Evolutionary conservation across 2,797 vertebrate genomes (phyloP).

Genomic region (Hoplostethus atlanticus): DNA sequence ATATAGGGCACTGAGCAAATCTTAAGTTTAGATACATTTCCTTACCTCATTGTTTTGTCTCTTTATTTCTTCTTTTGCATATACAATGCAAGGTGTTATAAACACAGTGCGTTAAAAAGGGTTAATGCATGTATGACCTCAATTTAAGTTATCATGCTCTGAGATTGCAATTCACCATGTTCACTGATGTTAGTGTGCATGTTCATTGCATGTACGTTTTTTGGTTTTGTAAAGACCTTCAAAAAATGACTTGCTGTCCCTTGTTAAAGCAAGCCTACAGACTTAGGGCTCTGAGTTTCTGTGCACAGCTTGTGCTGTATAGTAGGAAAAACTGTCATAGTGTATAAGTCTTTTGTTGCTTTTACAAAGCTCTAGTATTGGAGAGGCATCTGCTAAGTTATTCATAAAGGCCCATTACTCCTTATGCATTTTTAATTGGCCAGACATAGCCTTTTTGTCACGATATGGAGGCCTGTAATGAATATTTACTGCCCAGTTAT

Average conservation of each 20-base stretch:
- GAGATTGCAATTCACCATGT: background rate
- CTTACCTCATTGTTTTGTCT: background rate
- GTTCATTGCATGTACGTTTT: background rate
- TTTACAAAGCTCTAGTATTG: conserved; percentile 75
- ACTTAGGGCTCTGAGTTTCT: background rate
- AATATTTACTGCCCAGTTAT: conserved; percentile 96
- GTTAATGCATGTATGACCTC: too few relatives aligned
- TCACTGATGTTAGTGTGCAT: background rate
- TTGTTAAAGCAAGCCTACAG: background rate
- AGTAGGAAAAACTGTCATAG: conserved; percentile 32
- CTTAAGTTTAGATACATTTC: background rate
- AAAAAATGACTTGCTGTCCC: too few relatives aligned
- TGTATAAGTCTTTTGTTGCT: conserved; percentile 46
- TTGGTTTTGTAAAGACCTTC: background rate
- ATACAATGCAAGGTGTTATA: background rate
- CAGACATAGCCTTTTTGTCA: conserved; percentile 95
- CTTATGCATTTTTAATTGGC: conserved; percentile 96
- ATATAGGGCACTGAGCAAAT: background rate
- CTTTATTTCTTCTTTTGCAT: background rate
- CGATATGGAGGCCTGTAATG: conserved; percentile 94
- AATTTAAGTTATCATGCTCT: background rate
- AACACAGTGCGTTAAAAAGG: background rate
- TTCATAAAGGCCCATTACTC: conserved; percentile 97
- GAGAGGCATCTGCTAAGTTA: conserved; percentile 93
- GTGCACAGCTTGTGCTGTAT: background rate